Evolutionary conservation across 2,888 invertebrate species (phyloP).

Genomic region (Napeogenes inachia): DNA sequence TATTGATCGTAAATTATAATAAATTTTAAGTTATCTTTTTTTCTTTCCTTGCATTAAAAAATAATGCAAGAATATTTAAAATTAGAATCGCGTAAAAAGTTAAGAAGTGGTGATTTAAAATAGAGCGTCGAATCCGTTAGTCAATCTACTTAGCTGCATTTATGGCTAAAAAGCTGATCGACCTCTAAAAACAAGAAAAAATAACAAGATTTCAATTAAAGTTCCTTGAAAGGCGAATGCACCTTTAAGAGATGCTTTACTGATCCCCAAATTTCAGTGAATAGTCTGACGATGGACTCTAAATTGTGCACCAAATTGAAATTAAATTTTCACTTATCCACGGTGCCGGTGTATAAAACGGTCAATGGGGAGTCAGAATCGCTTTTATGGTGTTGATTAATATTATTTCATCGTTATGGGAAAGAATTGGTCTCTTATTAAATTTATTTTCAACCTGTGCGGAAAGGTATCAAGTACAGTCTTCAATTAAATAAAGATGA

Average conservation of each 20-base stretch:
- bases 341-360: constrained; percentile 65
- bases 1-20: no score
- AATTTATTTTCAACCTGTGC: constrained; percentile 12
- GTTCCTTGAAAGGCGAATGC: constrained; percentile 60
- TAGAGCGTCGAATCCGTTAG: constrained; percentile 32
- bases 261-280: constrained; percentile 57
- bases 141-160: constrained; percentile 33
- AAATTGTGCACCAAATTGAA: constrained; percentile 66
- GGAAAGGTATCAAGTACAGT: not conserved
- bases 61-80: constrained; percentile 7
- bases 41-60: not conserved
- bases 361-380: constrained; percentile 67
- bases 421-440: constrained; percentile 42
- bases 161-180: constrained; percentile 40
- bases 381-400: constrained; percentile 65
- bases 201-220: constrained; percentile 68
- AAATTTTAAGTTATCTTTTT: no score
- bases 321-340: constrained; percentile 71
- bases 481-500: constrained; percentile 16
- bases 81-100: constrained; percentile 23
- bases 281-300: constrained; percentile 64
- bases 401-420: constrained; percentile 63
- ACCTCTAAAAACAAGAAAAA: constrained; percentile 46
- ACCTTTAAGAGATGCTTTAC: constrained; percentile 56
- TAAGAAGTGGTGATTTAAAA: constrained; percentile 23